A percentile compares a stretch with the other conserved stretches of the same genome.
phyloP scores from a whole-genome alignment of 2,797 vertebrate species.

The Lateolabrax maculatus region DNA sequence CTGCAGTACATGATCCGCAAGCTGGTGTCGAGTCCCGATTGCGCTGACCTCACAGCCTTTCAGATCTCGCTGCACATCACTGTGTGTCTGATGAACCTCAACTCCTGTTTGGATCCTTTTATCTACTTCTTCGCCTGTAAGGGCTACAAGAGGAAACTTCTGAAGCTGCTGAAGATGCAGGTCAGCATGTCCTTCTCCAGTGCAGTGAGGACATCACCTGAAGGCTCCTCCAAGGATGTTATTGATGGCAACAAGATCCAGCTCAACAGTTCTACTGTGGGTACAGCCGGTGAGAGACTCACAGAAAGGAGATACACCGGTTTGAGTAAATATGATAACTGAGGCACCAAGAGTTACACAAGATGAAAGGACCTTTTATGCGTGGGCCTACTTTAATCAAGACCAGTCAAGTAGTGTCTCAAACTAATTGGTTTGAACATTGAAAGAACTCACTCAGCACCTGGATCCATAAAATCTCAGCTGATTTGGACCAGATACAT shows the following conservation, averaged over 20 bases:
- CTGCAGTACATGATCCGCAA: slow-evolving; percentile 97
- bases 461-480: neutral
- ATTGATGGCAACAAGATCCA: slow-evolving; percentile 79
- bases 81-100: slow-evolving; percentile 96
- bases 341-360: too few species aligned
- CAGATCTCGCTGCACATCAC: slow-evolving; percentile 95
- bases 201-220: slow-evolving; percentile 88
- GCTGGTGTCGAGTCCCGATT: slow-evolving; percentile 82
- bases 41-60: slow-evolving; percentile 87
- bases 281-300: slow-evolving; percentile 37
- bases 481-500: slow-evolving; percentile 2
- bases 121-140: slow-evolving; percentile 99
- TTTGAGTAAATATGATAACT: slow-evolving; percentile 4
- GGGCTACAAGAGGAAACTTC: slow-evolving; percentile 95
- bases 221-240: slow-evolving; percentile 91
- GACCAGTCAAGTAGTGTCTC: neutral
- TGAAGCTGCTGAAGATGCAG: slow-evolving; percentile 91
- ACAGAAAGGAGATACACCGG: slow-evolving; percentile 38
- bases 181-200: slow-evolving; percentile 94
- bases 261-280: slow-evolving; percentile 55
- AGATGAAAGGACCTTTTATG: neutral
- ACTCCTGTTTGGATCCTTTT: slow-evolving; percentile 96
- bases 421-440: neutral
- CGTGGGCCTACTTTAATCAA: neutral
- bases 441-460: neutral